Percentiles rank a stretch among this genome's conserved stretches.
Evolutionary conservation across 2,113 vertebrate genomes (phyloP).

Genomic region (Callochromis pleurospilus): DNA sequence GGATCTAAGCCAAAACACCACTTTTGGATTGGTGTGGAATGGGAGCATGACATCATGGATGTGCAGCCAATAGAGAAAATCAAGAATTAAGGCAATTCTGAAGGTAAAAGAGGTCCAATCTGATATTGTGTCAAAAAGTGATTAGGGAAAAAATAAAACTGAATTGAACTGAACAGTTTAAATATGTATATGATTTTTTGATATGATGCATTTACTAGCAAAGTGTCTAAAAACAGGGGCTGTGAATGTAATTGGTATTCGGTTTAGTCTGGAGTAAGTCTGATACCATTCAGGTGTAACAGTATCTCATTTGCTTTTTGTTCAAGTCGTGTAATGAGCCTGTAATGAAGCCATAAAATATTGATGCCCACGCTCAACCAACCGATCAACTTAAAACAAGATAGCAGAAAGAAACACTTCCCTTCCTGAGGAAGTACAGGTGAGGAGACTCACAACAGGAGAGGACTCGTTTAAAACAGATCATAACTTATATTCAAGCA

Average conservation of each 20-base stretch:
- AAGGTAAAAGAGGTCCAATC: not conserved
- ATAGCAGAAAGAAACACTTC: not conserved
- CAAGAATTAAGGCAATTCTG: not conserved
- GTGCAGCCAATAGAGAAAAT: not conserved
- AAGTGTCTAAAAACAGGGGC: not conserved
- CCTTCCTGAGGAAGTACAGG: not conserved
- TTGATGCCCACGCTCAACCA: constrained; percentile 47
- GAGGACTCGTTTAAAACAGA: not conserved
- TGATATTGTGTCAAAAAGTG: not conserved
- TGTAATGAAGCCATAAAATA: constrained; percentile 70
- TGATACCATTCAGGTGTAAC: constrained; percentile 40
- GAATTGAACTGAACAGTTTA: not conserved
- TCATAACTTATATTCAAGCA: not conserved
- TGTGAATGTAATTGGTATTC: not conserved
- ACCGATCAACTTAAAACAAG: not conserved
- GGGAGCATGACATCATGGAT: not conserved
- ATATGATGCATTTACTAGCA: not conserved
- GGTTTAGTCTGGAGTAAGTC: not conserved
- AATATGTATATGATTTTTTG: not conserved
- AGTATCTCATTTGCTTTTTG: constrained; percentile 45
- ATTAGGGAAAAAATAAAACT: not conserved
- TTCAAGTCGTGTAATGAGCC: constrained; percentile 64
- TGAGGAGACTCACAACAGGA: not conserved
- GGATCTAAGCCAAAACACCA: not conserved
- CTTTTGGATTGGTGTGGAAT: not conserved